Conservation (phyloP, 2,888 invertebrate species). For the Iphiclides podalirius region DNA sequence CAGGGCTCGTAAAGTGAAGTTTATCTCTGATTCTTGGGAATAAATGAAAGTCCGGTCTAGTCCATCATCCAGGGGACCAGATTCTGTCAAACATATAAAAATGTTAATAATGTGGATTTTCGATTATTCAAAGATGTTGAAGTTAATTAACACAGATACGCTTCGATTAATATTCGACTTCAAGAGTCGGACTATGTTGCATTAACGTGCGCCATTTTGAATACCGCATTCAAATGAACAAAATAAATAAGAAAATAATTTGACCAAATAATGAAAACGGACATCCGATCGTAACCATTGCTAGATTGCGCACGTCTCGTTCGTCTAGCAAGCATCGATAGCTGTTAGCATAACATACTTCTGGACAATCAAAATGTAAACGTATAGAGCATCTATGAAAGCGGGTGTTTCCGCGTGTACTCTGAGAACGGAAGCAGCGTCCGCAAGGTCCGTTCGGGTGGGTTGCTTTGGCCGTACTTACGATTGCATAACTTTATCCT, state of each 20-base stretch:
- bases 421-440: neutral
- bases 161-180: neutral
- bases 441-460: conserved; percentile 17
- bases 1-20: too few relatives aligned
- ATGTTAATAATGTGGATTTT: conserved; percentile 13
- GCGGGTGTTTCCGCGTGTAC: neutral
- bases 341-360: neutral
- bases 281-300: neutral
- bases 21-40: too few relatives aligned
- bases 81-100: conserved; percentile 37
- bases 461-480: conserved; percentile 35
- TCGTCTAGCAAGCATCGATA: neutral
- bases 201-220: conserved; percentile 1
- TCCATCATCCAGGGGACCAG: conserved; percentile 38
- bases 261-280: neutral
- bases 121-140: neutral
- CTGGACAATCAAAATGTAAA: neutral
- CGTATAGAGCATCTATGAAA: neutral
- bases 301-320: neutral
- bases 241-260: neutral
- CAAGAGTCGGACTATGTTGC: neutral
- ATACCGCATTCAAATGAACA: neutral
- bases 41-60: too few relatives aligned
- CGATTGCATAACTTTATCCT: conserved; percentile 31
- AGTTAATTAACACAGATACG: neutral